Base-by-base conservation (phyloP, 2,888 invertebrate species). In the Eupithecia vulgata region DNA sequence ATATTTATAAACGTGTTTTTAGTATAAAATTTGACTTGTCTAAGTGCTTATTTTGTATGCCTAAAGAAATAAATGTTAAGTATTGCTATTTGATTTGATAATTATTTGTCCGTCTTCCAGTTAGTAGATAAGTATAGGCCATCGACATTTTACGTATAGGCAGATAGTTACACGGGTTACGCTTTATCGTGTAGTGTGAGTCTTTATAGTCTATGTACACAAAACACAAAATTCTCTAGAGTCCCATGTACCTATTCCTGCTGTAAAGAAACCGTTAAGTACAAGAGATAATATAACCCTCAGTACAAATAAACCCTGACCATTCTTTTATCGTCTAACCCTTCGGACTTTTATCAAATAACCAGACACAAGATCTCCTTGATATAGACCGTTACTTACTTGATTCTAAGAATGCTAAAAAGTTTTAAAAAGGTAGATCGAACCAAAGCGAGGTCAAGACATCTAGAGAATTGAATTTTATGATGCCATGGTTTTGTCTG, bases 371-470 rank as follows among this genome's bases (percentile, higher is more conserved):
- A 83, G 76, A 75, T 74, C 75, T 76, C 73, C 76, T 76, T 76
- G 78, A 72, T 71, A 71, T 71, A 30, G 84, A 89, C 90, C 90
- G 91, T 93, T 91, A n/a, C 21, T 65, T 5, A n/a, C 21, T 65
- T 13, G 35, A 64, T 21, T 64, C n/a, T 8, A 62, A 62, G 35
- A 30, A 25, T 30, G 25, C 15, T 59, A 61, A 61, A 61, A 61
- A 61, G 17, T 61, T 61, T 30, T 59, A 17, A n/a, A n/a, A 17
- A 34, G 7, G 61, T 25, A 25, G 25, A 57, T 34, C 6, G 7
- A 15, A 34, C 17, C 15, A 30, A 34, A 34, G 8, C 25, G 59
- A 61, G 30, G 59, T 61, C 59, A 30, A 30, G 15, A 15, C 12
- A 52, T 17, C 48, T 10, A 48, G n/a, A 48, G n/a, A 6, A 61